Conservation (phyloP, 2,113 vertebrate genomes). For the Oenanthe oenanthe region DNA sequence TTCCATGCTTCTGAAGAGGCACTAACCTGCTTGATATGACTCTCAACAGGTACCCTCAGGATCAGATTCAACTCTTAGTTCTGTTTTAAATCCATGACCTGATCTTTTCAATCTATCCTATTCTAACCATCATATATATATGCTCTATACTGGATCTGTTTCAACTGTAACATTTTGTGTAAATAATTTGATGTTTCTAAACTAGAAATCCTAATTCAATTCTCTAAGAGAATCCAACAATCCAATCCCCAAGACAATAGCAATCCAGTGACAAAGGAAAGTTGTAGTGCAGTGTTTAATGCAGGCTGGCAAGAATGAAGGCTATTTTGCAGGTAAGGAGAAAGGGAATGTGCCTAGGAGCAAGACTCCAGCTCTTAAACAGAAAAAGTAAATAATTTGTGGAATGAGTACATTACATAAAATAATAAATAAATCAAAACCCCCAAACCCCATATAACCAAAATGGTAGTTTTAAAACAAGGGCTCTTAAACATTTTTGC, state of each 20-base stretch:
- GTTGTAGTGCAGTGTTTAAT: not conserved
- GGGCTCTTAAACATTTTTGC: not conserved
- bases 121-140: not conserved
- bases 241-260: not conserved
- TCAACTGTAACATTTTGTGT: not conserved
- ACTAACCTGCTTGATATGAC: not conserved
- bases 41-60: not conserved
- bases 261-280: not conserved
- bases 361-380: not conserved
- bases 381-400: not conserved
- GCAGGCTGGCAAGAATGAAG: not conserved
- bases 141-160: not conserved
- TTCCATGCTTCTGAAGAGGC: not conserved
- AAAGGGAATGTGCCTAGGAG: not conserved
- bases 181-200: constrained; percentile 23
- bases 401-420: not conserved
- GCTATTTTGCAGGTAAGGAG: constrained; percentile 3
- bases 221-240: not conserved
- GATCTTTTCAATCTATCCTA: not conserved
- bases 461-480: not conserved
- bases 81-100: constrained; percentile 4
- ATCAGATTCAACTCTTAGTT: not conserved
- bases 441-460: not conserved
- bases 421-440: constrained; percentile 1
- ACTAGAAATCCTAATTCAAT: constrained; percentile 11